Conservation (phyloP, 2,797 vertebrate species). For the Pogoniulus pusillus region DNA sequence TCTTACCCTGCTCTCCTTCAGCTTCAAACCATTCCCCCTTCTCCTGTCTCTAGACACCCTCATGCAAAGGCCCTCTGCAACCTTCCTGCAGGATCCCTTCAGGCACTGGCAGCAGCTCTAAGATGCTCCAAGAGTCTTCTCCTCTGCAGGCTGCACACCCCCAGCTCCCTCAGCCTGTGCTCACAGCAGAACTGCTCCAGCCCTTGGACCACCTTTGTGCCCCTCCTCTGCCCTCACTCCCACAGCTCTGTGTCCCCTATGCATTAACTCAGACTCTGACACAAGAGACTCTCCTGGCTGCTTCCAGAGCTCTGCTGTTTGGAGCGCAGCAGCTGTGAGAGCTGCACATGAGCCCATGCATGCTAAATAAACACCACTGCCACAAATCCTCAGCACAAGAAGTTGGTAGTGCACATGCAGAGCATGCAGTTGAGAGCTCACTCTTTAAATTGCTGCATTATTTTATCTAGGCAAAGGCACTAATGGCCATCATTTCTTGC, state of each 20-base stretch:
- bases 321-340: neutral
- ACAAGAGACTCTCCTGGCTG: neutral
- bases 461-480: conserved; percentile 20
- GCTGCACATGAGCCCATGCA: neutral
- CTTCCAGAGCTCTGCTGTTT: conserved; percentile 1
- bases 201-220: too few relatives aligned
- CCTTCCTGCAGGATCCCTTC: too few relatives aligned
- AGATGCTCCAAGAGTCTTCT: too few relatives aligned
- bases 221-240: too few relatives aligned
- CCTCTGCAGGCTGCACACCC: too few relatives aligned
- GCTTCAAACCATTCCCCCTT: too few relatives aligned
- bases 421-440: neutral
- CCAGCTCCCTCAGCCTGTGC: too few relatives aligned
- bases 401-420: neutral
- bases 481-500: neutral
- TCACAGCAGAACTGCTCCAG: too few relatives aligned
- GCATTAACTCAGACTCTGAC: neutral
- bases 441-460: conserved; percentile 7
- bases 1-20: too few relatives aligned
- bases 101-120: too few relatives aligned
- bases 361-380: neutral
- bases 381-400: conserved; percentile 21
- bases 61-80: too few relatives aligned
- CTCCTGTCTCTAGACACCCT: too few relatives aligned
- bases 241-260: neutral